A percentile compares a stretch with the other conserved stretches of the same genome.
Evolutionary conservation across 2,113 vertebrate species (phyloP).

Genomic region (Struthio camelus): DNA sequence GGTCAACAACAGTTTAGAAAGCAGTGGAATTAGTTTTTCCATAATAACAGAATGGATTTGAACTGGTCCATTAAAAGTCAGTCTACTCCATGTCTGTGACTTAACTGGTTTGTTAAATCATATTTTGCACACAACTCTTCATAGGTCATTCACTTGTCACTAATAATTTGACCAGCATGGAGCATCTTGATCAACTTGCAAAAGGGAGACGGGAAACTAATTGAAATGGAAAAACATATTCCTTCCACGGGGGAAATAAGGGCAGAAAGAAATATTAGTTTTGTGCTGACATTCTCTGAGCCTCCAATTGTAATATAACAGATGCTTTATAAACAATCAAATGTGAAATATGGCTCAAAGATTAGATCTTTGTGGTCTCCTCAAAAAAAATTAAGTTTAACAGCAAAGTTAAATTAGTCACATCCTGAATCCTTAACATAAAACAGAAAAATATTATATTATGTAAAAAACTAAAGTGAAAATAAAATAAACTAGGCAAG

Average conservation of each 20-base stretch:
- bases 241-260: slow-evolving; percentile 60
- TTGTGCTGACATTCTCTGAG: neutral
- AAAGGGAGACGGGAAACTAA: slow-evolving; percentile 41
- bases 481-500: neutral
- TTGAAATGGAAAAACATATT: slow-evolving; percentile 39
- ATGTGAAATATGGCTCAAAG: slow-evolving; percentile 9
- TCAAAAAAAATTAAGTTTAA: neutral
- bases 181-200: slow-evolving; percentile 35
- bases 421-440: neutral
- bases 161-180: slow-evolving; percentile 40
- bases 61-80: neutral
- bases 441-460: neutral
- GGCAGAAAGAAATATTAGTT: slow-evolving; percentile 24
- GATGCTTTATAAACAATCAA: neutral
- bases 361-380: neutral
- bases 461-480: neutral
- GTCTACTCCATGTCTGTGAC: neutral
- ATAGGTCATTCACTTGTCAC: neutral
- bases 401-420: neutral
- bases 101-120: slow-evolving; percentile 20
- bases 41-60: neutral
- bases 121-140: neutral
- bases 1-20: neutral
- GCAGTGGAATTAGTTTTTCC: neutral
- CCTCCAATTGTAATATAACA: slow-evolving; percentile 24